Conservation (phyloP, 2,888 invertebrate genomes). For the Rotaria sp. region DNA sequence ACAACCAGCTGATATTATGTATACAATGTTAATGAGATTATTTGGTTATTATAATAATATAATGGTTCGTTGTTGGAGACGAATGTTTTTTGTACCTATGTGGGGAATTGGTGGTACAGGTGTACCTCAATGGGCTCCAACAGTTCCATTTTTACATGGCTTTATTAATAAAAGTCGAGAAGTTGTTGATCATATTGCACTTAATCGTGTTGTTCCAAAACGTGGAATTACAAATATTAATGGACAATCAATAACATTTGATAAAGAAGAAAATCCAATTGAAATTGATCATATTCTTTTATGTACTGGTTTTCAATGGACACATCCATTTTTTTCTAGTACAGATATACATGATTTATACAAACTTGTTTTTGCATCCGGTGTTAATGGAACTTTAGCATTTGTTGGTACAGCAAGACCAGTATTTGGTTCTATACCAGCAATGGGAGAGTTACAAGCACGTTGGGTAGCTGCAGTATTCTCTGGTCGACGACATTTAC, state of each 20-base stretch:
- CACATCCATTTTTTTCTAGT: background rate
- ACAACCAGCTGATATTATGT: constrained; percentile 4
- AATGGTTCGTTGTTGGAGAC: background rate
- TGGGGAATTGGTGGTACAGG: constrained; percentile 8
- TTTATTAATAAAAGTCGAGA: constrained; percentile 27
- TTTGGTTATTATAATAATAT: constrained; percentile 21
- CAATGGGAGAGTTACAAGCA: background rate
- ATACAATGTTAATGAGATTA: constrained; percentile 12
- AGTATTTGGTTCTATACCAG: constrained; percentile 8
- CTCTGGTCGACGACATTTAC: background rate
- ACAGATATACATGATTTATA: background rate
- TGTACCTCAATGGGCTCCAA: background rate
- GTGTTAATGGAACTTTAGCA: background rate
- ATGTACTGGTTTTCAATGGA: background rate
- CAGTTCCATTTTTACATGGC: background rate
- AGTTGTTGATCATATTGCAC: background rate
- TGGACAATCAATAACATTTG: background rate
- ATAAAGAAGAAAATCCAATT: background rate
- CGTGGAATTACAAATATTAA: background rate
- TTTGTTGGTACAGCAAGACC: constrained; percentile 26
- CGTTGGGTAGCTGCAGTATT: background rate
- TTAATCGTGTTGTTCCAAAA: background rate
- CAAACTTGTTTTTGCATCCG: background rate
- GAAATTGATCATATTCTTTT: constrained; percentile 24
- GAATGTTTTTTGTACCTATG: background rate